Evolutionary conservation across 2,888 invertebrate genomes (phyloP), one percentile per base, ranked within the genome.

Genomic region (Cybosia mesomella): DNA sequence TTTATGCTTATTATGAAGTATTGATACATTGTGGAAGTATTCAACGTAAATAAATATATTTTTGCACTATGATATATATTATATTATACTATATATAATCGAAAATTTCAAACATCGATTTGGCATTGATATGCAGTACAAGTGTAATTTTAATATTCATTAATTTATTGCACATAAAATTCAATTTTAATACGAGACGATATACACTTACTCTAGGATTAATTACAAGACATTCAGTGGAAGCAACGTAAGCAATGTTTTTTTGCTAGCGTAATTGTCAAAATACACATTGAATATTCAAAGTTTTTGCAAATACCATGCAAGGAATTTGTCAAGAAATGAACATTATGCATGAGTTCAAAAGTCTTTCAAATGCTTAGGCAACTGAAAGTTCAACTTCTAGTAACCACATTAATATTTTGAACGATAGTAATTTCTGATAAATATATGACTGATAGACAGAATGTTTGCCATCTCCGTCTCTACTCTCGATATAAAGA

Each of bases 51-150:
- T 70, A 49, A 69, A 62, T 67, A 68, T 64, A 68, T 70, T 76
- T 66, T 71, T 73, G 64, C 59, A 43, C 66, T 73, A 71, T 60
- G 66, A 70, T 65, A 53, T 74, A 68, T 70, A 57, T 57, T 57
- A 24, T 39, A 57, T 65, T 57, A 39, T 28, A 70, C 13, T 70
- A 60, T 66, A 74, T 73, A 74, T 68, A 74, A 81, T 81, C 77
- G 77, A 79, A 81, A 73, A 76, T 88, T 87, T 84, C 84, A 91
- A 66, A 88, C 87, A 86, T 89, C 87, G 86, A 88, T 92, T 92
- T 93, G 92, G 92, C 91, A 89, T 92, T 92, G 93, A 93, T 93
- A 94, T 94, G 94, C 92, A 87, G 87, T 86, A 88, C 83, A 83
- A 75, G 84, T 84, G 82, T 84, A 83, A 88, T 88, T 86, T 86